Base-by-base conservation (phyloP, 2,888 invertebrate species). In the Micoletzkya japonica region DNA sequence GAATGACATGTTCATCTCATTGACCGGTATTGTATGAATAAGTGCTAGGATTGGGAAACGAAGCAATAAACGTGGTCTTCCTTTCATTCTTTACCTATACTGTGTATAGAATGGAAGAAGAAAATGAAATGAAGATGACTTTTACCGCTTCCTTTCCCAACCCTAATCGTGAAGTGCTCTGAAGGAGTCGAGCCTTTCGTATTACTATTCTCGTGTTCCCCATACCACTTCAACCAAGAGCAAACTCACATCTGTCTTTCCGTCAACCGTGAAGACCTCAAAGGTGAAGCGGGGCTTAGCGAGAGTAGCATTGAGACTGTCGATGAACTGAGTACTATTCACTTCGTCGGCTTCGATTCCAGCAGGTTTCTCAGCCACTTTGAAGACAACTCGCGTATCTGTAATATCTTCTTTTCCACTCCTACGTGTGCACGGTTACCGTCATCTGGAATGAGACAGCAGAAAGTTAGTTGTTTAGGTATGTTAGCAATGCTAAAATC, bases 321-420 rank as follows among this genome's bases (percentile, higher is more conserved):
- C 7, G 6, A 63, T 32, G 50, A 63, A 49, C 34, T 49, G n/a
- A 50, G 30, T 26, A 20, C 50, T 32, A 49, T 28, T 34, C n/a
- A 63, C 34, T 30, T 63, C 63, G n/a, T 30, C n/a, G 24, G 34
- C 26, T 63, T 20, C n/a, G n/a, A n/a, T 54, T 54, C 24, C 50
- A 10, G 49, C 50, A 49, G 17, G 28, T 26, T 32, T 24, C 4
- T 63, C 63, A n/a, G 63, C 49, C 24, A 63, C 63, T 32, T 24
- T n/a, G 32, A 63, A 14, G 2, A 63, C 30, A 4, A 63, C 63
- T 4, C 63, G 50, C 30, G 50, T 50, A 63, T 63, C 63, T 63
- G 7, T 6, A 52, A n/a, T 20, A 44, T 20, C 10, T 44, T 44
- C 20, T 20, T 14, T 44, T 14, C 20, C 20, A 10, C 10, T 14